Evolutionary conservation across 2,888 invertebrate genomes (phyloP), one percentile per base, ranked within the genome.

Genomic region (Euzetes globulus): DNA sequence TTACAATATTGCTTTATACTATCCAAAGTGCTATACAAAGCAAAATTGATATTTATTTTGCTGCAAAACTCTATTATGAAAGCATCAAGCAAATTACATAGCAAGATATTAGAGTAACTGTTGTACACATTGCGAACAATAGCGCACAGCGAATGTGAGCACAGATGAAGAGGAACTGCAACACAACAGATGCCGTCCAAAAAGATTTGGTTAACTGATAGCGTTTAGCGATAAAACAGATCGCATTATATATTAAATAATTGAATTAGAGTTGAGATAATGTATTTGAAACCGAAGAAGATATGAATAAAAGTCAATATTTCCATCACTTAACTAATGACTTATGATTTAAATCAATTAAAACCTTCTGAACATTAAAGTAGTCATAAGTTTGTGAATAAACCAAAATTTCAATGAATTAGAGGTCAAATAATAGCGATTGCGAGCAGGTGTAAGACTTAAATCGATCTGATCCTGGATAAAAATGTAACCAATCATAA

Each of bases 181-280:
- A 1, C 41, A 41, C 41, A 41, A 41, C 41, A 41, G 41, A 41
- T 41, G 41, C 41, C 5, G 41, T 27, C 19, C 19, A 50, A 60
- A 37, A 11, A 65, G 63, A 65, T 65, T 37, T 37, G 15, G 27
- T 37, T n/a, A 15, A 65, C 63, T 65, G 63, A 65, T 65, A 65
- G 13, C 13, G 33, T 58, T 65, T 65, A 65, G 63, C 33, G 17
- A 65, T 65, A 65, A 65, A 65, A 65, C 63, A 65, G 63, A 65
- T 29, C 37, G 3, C 25, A 41, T 41, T 41, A 41, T 41, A 41
- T 41, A 65, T 37, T 65, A 33, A 19, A 65, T 65, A 65, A 65
- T 65, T 65, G 9, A 29, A 65, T 65, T 65, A 65, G 1, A 33
- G n/a, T 29, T 17, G 4, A 60, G 17, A 15, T 37, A 65, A n/a